Evolutionary conservation across 2,888 invertebrate species (phyloP).

Genomic region (Colletes collaris): DNA sequence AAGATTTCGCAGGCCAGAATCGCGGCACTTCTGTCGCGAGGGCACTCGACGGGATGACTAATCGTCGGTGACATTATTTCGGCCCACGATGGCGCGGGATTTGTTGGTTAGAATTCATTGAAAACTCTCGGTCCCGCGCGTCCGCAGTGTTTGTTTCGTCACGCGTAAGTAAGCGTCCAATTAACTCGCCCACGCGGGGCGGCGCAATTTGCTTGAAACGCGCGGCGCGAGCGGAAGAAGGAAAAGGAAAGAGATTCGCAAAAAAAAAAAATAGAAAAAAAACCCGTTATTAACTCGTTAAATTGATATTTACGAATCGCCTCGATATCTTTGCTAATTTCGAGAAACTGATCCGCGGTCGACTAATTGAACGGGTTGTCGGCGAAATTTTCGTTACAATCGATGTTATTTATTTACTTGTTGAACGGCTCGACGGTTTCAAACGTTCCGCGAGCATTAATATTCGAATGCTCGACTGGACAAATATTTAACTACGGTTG

Average conservation of each 20-base stretch:
- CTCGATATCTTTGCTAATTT: not conserved
- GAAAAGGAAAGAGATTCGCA: not conserved
- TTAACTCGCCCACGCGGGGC: slow-evolving; percentile 42
- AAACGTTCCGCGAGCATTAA: no score
- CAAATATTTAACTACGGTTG: no score
- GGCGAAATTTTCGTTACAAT: no score
- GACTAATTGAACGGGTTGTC: not conserved
- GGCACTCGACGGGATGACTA: slow-evolving; percentile 31
- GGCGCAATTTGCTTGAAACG: slow-evolving; percentile 21
- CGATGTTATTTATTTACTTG: no score
- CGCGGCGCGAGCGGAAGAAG: not conserved
- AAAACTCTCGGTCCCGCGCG: slow-evolving; percentile 14
- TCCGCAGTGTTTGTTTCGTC: slow-evolving; percentile 45
- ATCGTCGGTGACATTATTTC: slow-evolving; percentile 35
- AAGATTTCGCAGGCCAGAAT: not conserved
- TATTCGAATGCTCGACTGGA: no score
- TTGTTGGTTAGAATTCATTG: slow-evolving; percentile 41
- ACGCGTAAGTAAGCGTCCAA: slow-evolving; percentile 45
- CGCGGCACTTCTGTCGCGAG: not conserved
- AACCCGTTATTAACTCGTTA: slow-evolving; percentile 10
- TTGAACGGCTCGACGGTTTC: no score
- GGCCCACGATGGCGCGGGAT: slow-evolving; percentile 23
- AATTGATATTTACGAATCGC: slow-evolving; percentile 14
- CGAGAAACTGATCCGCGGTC: no score
- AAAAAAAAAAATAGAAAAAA: not conserved